Evolutionary conservation across 35 echinoderm and acorn worm species (phyloP), one percentile per base, ranked within the genome.

Genomic region (Ptychodera flava): DNA sequence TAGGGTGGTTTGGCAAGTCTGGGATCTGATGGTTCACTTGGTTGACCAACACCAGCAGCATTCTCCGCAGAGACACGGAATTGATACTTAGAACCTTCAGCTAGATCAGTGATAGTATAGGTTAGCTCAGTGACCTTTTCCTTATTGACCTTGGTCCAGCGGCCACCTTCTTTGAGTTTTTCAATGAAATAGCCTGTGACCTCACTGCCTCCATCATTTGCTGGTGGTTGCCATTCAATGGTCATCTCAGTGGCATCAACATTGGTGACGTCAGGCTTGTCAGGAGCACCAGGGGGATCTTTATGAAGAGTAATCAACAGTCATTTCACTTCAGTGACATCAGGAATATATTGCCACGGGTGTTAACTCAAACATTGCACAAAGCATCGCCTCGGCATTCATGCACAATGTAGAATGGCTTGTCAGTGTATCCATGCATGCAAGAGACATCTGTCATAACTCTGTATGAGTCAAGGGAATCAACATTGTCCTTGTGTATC

Each of bases 161-260:
- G 31, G 30, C 33, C 34, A 35, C 82, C 37, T 31, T 37, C 33
- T n/a, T 83, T 83, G 29, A 14, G 33, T 36, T 83, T 83, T 83
- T 98, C 95, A 32, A 94, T 81, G 31, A 92, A 64, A 85, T 92
- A 94, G 34, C 90, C 85, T 16, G 87, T 98, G 81, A 98, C 78
- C 0, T 37, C 79, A 33, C 45, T 84, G 30, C 91, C 91, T 35
- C 91, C 91, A 75, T 92, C 86, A 76, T 28, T 2, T 36, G 35
- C 6, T 36, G 82, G 82, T 34, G 81, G 82, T 29, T 79, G 84
- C 91, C 91, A 92, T 30, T 38, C 82, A 35, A 92, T 82, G 1
- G 91, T 88, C 80, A 92, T 92, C 31, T 88, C 76, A 27, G 91
- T 92, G 29, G 86, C 75, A 35, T 92, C 86, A 30, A 92, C 77